A percentile compares a stretch with the other conserved stretches of the same genome.
phyloP scores from a whole-genome alignment of 1,140 invertebrate species.

The Zaprionus inermis region DNA sequence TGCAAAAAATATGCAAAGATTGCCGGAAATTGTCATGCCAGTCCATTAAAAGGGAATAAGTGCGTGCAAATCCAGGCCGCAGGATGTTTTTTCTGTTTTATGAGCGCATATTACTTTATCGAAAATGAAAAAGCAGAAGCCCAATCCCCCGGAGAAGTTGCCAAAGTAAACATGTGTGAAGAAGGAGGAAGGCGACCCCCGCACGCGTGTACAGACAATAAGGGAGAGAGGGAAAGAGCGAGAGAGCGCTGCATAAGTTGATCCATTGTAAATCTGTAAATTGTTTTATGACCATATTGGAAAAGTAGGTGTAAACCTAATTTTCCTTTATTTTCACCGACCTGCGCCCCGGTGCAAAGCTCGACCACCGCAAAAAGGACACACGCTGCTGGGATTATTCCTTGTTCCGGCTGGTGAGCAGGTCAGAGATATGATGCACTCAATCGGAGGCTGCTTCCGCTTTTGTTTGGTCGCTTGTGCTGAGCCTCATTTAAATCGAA shows the following conservation, averaged over 20 bases:
- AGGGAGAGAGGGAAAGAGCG: constrained; percentile 3
- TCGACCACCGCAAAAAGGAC: constrained; percentile 58
- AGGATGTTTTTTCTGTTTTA: constrained; percentile 75
- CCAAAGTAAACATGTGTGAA: constrained; percentile 63
- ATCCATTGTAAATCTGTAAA: constrained; percentile 81
- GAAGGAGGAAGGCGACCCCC: constrained; percentile 3
- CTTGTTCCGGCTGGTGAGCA: neutral
- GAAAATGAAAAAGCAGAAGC: constrained; percentile 64
- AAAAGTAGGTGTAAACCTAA: constrained; percentile 79
- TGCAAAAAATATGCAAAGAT: constrained; percentile 35
- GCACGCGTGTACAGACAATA: constrained; percentile 7
- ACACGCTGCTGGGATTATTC: constrained; percentile 21
- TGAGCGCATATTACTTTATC: constrained; percentile 80
- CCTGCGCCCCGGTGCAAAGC: constrained; percentile 28
- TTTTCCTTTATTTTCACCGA: constrained; percentile 69
- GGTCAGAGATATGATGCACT: constrained; percentile 23
- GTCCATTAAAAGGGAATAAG: constrained; percentile 82
- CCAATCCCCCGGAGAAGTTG: constrained; percentile 31
- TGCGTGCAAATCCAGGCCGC: constrained; percentile 78
- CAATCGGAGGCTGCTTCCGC: constrained; percentile 45
- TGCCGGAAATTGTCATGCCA: constrained; percentile 32
- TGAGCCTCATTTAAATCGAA: constrained; percentile 80
- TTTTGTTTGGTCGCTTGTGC: constrained; percentile 66
- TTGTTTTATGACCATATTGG: constrained; percentile 81
- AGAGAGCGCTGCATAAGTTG: constrained; percentile 46